Evolutionary conservation across 1,140 invertebrate genomes (phyloP), one percentile per base, ranked within the genome.

Genomic region (Caenorhabditis remanei): DNA sequence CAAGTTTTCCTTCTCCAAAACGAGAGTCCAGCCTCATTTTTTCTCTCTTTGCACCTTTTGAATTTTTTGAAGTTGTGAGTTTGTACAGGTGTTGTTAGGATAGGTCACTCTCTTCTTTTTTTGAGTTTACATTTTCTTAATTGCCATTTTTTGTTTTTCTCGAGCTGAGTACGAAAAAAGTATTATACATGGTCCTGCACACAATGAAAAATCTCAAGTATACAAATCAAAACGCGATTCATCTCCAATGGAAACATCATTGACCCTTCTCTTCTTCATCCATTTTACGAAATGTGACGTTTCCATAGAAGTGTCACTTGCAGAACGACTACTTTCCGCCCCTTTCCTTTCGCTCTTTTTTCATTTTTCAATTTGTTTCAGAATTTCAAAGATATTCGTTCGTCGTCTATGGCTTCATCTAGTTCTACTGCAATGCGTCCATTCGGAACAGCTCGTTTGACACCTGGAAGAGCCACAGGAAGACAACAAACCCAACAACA

Each of bases 351-450:
- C 13, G 9, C 46, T 16, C 46, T 24, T 50, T 46, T 9, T 32
- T n/a, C 11, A 46, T 50, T n/a, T 79, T 79, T n/a, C 40, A 24
- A 50, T 50, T 79, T 79, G 46, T 79, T 79, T 79, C 71, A 79
- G 71, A 79, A 79, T 21, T 79, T 79, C 71, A 79, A 79, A 79
- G 71, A 79, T 14, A 79, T 79, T 50, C 71, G 71, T 50, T 48
- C 71, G 2, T 79, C 71, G 8, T 79, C 71, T 11, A 79, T 79
- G 71, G 71, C 71, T 13, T 79, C 71, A n/a, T 79, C 71, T 5
- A 79, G 71, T 79, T 79, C 71, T 24, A 8, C 71, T 24, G 71
- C 71, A 7, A 48, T 79, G 32, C 71, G 71, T 79, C 71, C 71
- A 21, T 79, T 79, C 19, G 71, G 71, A 53, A 79, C 71, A 13